Conservation (phyloP, 2,797 vertebrate species). For the Gallinago stenura region DNA sequence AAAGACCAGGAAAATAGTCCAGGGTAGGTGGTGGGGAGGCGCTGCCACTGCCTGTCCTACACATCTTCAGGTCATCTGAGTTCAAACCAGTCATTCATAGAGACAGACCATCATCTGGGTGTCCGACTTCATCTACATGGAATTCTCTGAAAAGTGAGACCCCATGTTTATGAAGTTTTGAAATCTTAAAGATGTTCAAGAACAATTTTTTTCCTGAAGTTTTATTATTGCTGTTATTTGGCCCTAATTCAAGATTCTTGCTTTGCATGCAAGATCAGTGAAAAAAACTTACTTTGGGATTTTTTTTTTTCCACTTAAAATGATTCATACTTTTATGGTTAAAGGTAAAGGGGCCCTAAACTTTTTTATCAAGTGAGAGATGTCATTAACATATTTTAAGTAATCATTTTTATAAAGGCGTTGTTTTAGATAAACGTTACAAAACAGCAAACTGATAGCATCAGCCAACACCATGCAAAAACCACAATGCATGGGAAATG, state of each 20-base stretch:
- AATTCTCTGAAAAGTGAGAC: neutral
- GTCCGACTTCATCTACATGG: neutral
- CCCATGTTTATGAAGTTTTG: neutral
- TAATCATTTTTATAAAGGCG: neutral
- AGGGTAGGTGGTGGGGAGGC: neutral
- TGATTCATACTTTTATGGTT: neutral
- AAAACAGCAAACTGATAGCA: neutral
- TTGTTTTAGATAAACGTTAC: neutral
- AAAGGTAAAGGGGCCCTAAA: neutral
- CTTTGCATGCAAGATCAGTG: neutral
- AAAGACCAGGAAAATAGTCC: neutral
- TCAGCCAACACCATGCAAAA: neutral
- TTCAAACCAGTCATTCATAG: neutral
- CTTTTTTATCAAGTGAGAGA: neutral
- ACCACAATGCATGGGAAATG: rapidly evolving
- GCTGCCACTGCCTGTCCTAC: neutral
- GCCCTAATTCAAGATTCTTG: neutral
- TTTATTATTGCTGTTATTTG: neutral
- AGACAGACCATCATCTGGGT: neutral
- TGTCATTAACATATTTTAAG: neutral
- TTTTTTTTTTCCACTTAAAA: neutral
- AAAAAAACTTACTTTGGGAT: neutral
- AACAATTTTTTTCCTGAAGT: neutral
- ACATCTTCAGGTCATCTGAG: neutral
- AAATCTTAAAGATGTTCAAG: neutral